These are phyloP conservation scores for Eupithecia inturbata DNA, from an alignment of 2,888 invertebrate species.

Conservation along the genomic window DNA sequence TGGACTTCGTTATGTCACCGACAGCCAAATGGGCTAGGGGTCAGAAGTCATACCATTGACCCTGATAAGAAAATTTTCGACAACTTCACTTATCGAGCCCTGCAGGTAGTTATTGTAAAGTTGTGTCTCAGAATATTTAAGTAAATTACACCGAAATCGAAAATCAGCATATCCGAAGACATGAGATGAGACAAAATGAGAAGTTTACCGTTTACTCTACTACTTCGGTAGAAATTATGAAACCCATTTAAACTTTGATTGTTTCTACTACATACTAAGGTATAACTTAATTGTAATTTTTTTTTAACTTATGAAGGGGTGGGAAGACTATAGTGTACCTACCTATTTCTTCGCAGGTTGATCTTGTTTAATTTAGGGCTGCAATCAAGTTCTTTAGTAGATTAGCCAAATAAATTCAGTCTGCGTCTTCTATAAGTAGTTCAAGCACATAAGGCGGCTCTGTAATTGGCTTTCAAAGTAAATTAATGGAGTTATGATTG, in stretches of 20 bases:
- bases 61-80: slow-evolving; percentile 11
- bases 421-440: not conserved
- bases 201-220: not conserved
- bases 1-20: slow-evolving; percentile 4
- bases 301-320: not conserved
- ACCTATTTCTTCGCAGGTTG: not conserved
- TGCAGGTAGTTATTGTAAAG: not conserved
- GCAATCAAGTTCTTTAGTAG: not conserved
- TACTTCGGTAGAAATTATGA: not conserved
- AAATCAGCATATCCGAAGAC: not conserved
- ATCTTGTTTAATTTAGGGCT: not conserved
- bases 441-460: slow-evolving; percentile 9
- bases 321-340: not conserved
- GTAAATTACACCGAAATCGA: not conserved
- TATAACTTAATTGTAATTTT: too few relatives aligned
- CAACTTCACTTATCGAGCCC: not conserved
- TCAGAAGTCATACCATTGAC: slow-evolving; percentile 8
- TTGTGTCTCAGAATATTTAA: not conserved
- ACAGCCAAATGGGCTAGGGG: not conserved
- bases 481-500: slow-evolving; percentile 37
- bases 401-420: not conserved
- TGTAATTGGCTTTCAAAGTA: slow-evolving; percentile 29
- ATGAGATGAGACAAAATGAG: not conserved
- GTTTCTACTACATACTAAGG: too few relatives aligned
- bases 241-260: not conserved